A percentile compares a stretch with the other conserved stretches of the same genome.
phyloP scores from a whole-genome alignment of 2,113 vertebrate species.

The Pterophyllum scalare region DNA sequence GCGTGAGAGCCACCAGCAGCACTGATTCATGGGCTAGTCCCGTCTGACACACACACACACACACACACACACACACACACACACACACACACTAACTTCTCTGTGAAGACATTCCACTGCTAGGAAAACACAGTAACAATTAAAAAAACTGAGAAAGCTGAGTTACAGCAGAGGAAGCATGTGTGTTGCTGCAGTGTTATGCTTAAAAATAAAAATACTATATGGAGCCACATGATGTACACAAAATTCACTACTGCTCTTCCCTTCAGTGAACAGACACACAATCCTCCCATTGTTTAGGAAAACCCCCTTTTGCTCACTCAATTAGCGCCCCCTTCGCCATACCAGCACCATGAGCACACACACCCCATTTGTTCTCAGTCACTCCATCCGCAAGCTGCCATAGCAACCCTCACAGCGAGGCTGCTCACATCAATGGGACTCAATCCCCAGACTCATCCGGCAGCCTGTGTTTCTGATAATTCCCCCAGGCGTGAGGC shows the following conservation, averaged over 20 bases:
- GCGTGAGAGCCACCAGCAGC: conserved; percentile 49
- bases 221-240: conserved; percentile 14
- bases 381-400: conserved; percentile 68
- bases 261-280: conserved; percentile 18
- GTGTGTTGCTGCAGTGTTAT: background rate
- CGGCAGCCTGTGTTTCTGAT: conserved; percentile 43
- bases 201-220: background rate
- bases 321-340: conserved; percentile 74
- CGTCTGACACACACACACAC: conserved; percentile 23
- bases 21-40: conserved; percentile 55
- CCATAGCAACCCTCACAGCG: conserved; percentile 74
- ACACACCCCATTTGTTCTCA: conserved; percentile 75
- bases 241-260: conserved; percentile 20
- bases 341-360: conserved; percentile 67
- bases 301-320: conserved; percentile 52
- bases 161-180: background rate
- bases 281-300: conserved; percentile 74
- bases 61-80: conserved; percentile 41
- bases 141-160: conserved; percentile 15
- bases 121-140: conserved; percentile 3
- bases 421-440: conserved; percentile 61
- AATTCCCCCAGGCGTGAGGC: conserved; percentile 17
- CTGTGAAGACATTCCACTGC: conserved; percentile 21
- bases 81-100: conserved; percentile 14
- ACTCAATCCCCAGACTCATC: conserved; percentile 57